These are phyloP conservation scores for Acholoe squamosa DNA, from an alignment of 2,888 invertebrate species.

Conservation along the genomic window DNA sequence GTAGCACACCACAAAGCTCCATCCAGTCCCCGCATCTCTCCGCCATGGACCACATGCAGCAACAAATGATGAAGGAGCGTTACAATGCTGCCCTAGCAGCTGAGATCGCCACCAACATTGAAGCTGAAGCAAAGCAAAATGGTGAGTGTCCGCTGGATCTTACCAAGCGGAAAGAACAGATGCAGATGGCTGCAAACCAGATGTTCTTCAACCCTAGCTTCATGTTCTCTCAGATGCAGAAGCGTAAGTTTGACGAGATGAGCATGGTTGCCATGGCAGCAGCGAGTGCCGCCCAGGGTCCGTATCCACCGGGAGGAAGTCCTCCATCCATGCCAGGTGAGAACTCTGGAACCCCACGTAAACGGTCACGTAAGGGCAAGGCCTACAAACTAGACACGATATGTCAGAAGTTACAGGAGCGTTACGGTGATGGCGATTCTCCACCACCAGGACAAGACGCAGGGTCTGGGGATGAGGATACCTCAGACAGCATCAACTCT, in stretches of 20 bases:
- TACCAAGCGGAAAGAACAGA: constrained; percentile 72
- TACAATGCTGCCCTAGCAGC: constrained; percentile 51
- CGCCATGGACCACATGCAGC: constrained; percentile 48
- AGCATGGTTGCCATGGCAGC: constrained; percentile 54
- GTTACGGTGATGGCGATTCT: constrained; percentile 67
- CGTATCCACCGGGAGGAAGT: neutral
- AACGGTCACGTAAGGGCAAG: constrained; percentile 92
- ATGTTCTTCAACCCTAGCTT: constrained; percentile 59
- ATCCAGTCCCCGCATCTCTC: neutral
- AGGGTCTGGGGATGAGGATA: constrained; percentile 48
- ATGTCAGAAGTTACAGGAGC: constrained; percentile 80
- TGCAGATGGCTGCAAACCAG: constrained; percentile 24
- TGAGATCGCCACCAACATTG: constrained; percentile 56
- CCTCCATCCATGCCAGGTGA: neutral
- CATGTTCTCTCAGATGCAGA: constrained; percentile 50
- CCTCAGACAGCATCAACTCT: constrained; percentile 48
- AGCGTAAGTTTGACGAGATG: constrained; percentile 49
- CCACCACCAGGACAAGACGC: constrained; percentile 52
- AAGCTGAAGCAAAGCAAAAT: constrained; percentile 53
- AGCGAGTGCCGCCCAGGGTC: neutral
- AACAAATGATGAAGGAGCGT: constrained; percentile 47
- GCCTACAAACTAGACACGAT: constrained; percentile 90
- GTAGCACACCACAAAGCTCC: constrained; percentile 39
- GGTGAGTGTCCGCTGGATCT: constrained; percentile 78
- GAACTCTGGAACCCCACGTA: constrained; percentile 82